Conservation (phyloP, 2,797 vertebrate genomes). For the Gymnoscopelus braueri region DNA sequence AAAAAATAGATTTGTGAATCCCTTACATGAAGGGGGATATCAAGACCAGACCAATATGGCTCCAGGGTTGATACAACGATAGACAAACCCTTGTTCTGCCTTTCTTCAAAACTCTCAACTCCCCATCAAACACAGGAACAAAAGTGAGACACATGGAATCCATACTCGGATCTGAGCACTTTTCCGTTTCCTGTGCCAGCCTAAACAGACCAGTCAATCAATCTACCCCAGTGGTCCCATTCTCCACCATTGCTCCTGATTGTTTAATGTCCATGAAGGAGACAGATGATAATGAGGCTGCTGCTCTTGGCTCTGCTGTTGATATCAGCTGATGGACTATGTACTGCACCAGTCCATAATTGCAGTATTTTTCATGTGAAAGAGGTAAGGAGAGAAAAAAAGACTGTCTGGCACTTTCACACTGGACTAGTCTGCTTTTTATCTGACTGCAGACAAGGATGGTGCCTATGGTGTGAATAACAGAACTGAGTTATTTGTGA, state of each 20-base stretch:
- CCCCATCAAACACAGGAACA: conserved; percentile 30
- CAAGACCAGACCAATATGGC: conserved; percentile 44
- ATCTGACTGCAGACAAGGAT: conserved; percentile 26
- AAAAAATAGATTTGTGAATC: conserved; percentile 41
- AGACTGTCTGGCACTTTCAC: not conserved
- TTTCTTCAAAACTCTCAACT: conserved; percentile 12
- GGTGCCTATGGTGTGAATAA: conserved; percentile 6
- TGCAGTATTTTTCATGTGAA: conserved; percentile 39
- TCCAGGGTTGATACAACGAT: conserved; percentile 23
- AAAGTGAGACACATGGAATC: conserved; percentile 14
- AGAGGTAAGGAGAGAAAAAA: conserved; percentile 30
- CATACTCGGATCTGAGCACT: conserved; percentile 14
- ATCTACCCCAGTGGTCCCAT: conserved; percentile 10
- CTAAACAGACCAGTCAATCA: conserved; percentile 10
- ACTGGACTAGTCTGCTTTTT: conserved; percentile 15
- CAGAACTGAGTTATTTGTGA: not conserved
- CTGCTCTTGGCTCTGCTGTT: conserved; percentile 24
- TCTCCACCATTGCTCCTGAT: conserved; percentile 17
- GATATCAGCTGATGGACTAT: conserved; percentile 38
- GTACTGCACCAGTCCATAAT: conserved; percentile 25
- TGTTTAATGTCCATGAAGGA: conserved; percentile 41
- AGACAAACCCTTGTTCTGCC: conserved; percentile 15
- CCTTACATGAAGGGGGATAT: conserved; percentile 29
- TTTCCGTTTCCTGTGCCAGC: conserved; percentile 15
- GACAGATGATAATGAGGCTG: conserved; percentile 28